Conservation (phyloP, 2,797 vertebrate species). For the Uromys caudimaculatus region DNA sequence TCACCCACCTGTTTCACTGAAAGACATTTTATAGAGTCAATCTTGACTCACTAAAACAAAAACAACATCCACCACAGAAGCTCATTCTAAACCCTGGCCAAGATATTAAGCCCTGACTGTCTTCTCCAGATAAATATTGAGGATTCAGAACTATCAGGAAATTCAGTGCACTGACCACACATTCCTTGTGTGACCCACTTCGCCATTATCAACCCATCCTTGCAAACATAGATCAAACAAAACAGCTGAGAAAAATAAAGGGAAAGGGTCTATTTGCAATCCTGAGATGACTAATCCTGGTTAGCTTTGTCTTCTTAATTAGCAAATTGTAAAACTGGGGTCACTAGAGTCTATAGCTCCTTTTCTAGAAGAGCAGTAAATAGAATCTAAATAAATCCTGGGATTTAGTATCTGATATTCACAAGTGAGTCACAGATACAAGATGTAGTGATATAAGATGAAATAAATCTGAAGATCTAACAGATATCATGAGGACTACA, state of each 20-base stretch:
- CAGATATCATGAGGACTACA: not conserved
- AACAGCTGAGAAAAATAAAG: slow-evolving; percentile 41
- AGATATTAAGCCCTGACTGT: not conserved
- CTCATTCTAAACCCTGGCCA: not conserved
- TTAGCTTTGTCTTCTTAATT: slow-evolving; percentile 27
- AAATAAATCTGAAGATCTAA: not conserved
- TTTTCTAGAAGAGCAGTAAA: slow-evolving; percentile 9
- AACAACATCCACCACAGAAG: not conserved
- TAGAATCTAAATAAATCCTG: not conserved
- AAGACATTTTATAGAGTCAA: slow-evolving; percentile 14
- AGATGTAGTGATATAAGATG: not conserved
- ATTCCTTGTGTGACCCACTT: slow-evolving; percentile 34
- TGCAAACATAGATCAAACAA: slow-evolving; percentile 53
- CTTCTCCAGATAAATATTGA: slow-evolving; percentile 18
- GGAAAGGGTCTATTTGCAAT: slow-evolving; percentile 25
- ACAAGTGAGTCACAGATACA: not conserved
- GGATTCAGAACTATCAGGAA: slow-evolving; percentile 2
- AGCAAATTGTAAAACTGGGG: slow-evolving; percentile 2
- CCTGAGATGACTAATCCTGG: slow-evolving; percentile 34
- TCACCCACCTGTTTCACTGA: not conserved
- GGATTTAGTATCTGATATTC: not conserved
- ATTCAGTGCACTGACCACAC: not conserved
- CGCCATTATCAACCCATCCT: slow-evolving; percentile 31
- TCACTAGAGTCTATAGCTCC: not conserved
- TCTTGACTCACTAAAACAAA: slow-evolving; percentile 40